Evolutionary conservation across 2,113 vertebrate species (phyloP).

Genomic region (Tiliqua scincoides): DNA sequence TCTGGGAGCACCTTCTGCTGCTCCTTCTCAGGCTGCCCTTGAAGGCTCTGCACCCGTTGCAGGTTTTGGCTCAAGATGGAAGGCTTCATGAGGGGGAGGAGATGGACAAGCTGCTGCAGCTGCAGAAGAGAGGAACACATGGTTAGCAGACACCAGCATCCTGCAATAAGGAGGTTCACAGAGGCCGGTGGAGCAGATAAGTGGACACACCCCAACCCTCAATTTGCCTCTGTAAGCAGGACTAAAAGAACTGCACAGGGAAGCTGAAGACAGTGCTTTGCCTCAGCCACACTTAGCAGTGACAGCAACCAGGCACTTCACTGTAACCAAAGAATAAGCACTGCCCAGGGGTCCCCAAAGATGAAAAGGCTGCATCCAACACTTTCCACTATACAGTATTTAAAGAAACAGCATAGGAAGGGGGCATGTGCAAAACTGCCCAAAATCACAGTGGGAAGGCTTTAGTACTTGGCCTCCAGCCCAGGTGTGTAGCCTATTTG

Average conservation of each 20-base stretch:
- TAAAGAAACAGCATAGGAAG: no score
- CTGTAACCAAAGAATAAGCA: not conserved
- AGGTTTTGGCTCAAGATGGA: not conserved
- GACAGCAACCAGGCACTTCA: not conserved
- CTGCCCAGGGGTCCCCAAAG: no score
- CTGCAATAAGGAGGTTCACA: not conserved
- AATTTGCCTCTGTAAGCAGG: not conserved
- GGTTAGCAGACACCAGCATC: not conserved
- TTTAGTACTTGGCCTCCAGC: no score
- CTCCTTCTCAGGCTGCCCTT: not conserved
- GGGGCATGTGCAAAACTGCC: no score
- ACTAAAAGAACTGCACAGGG: not conserved
- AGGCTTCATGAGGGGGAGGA: constrained; percentile 17
- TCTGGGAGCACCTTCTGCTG: not conserved
- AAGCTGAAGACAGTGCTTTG: not conserved
- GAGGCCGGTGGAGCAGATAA: not conserved
- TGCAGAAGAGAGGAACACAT: not conserved
- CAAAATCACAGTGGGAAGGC: no score
- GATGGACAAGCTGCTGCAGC: constrained; percentile 1
- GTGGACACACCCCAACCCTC: not conserved
- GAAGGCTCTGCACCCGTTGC: not conserved
- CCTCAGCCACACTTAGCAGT: not conserved
- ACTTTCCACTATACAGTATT: no score
- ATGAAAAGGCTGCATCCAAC: not conserved
- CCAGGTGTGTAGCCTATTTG: no score